A percentile compares a stretch with the other conserved stretches of the same genome.
Evolutionary conservation across 2,113 vertebrate species (phyloP).

Genomic region (Crotalus horridus): DNA sequence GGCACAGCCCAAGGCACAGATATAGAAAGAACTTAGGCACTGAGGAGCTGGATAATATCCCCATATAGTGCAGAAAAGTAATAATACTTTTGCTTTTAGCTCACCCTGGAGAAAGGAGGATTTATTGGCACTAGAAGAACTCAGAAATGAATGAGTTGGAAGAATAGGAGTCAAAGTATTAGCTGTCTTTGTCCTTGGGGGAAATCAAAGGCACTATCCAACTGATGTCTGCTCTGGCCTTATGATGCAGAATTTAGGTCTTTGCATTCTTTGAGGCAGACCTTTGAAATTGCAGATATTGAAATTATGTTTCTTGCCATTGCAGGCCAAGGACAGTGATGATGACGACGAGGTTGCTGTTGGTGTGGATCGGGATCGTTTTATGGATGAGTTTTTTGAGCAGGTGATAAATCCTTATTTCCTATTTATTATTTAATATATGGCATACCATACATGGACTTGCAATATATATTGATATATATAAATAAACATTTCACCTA

Average conservation of each 20-base stretch:
- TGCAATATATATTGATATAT: background rate
- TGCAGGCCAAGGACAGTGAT: slow-evolving; percentile 74
- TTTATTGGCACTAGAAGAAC: background rate
- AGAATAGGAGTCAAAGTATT: background rate
- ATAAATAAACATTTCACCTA: background rate
- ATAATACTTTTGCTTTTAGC: background rate
- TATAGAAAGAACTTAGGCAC: background rate
- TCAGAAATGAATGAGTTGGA: background rate
- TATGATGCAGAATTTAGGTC: background rate
- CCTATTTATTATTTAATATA: background rate
- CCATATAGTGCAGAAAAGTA: background rate
- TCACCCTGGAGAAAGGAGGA: background rate
- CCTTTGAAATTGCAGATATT: background rate
- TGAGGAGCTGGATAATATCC: background rate
- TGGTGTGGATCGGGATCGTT: slow-evolving; percentile 69
- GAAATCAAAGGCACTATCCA: background rate
- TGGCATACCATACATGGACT: background rate
- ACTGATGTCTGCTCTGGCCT: background rate
- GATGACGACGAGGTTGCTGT: slow-evolving; percentile 74
- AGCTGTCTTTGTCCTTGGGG: background rate
- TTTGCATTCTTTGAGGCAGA: background rate
- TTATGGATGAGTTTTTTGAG: slow-evolving; percentile 78
- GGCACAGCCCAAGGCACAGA: background rate
- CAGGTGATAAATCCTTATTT: slow-evolving; percentile 57
- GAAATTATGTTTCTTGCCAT: background rate